Percentiles rank a stretch among this genome's conserved stretches.
Conservation (phyloP, 2,888 invertebrate species). For the Apamea anceps region DNA sequence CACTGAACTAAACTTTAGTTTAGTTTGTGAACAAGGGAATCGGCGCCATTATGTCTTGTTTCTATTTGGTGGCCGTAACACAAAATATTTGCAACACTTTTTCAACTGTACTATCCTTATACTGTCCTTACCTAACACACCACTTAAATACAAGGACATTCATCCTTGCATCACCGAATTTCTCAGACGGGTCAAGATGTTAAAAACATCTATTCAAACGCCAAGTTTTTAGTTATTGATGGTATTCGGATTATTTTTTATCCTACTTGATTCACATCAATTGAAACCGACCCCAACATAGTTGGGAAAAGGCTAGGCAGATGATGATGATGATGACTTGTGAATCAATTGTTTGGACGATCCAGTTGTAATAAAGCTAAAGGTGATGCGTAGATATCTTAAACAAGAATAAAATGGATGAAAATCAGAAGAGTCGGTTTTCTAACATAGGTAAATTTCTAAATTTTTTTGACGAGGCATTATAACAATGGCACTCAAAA, state of each 20-base stretch:
- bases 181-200: conserved; percentile 17
- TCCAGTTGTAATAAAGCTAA: neutral
- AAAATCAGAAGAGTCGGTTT: neutral
- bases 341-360: neutral
- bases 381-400: neutral
- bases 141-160: conserved; percentile 24
- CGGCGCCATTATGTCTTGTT: too few relatives aligned
- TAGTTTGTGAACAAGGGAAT: too few relatives aligned
- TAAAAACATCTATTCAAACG: conserved; percentile 17
- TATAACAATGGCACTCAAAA: neutral
- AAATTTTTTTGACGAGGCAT: too few relatives aligned
- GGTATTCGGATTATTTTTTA: neutral
- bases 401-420: neutral
- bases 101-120: conserved; percentile 42
- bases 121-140: conserved; percentile 29
- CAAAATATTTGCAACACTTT: neutral
- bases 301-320: too few relatives aligned
- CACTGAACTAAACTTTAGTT: too few relatives aligned
- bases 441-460: neutral
- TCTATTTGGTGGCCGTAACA: neutral
- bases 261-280: too few relatives aligned
- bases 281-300: too few relatives aligned
- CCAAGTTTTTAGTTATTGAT: conserved; percentile 15
- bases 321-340: too few relatives aligned
- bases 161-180: conserved; percentile 49